Percentiles rank a stretch among this genome's conserved stretches.
phyloP scores from a whole-genome alignment of 2,888 invertebrate genomes.

The Biston stratarius region DNA sequence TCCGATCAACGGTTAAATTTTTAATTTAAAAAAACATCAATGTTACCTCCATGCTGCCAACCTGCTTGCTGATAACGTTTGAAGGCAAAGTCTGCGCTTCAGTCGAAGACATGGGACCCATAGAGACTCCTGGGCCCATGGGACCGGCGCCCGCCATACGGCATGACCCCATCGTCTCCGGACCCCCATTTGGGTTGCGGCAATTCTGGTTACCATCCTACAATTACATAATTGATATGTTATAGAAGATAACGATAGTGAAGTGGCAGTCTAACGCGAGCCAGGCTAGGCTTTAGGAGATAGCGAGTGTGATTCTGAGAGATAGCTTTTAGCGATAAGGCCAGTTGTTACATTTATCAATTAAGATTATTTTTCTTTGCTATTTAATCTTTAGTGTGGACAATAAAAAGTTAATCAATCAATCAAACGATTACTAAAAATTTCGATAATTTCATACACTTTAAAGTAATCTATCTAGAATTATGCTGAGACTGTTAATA shows the following conservation, averaged over 20 bases:
- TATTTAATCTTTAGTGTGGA: no score
- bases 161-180: constrained; percentile 78
- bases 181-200: constrained; percentile 77
- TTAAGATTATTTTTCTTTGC: no score
- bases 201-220: constrained; percentile 79
- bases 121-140: constrained; percentile 78
- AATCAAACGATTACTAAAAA: no score
- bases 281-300: no score
- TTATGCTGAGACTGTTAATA: neutral
- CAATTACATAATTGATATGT: neutral
- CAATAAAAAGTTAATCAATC: no score
- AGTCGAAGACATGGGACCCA: constrained; percentile 82
- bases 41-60: constrained; percentile 91
- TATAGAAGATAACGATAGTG: no score
- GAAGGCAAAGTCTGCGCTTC: constrained; percentile 92
- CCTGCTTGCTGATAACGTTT: constrained; percentile 92
- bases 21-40: constrained; percentile 31
- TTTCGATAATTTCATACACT: no score
- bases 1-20: no score
- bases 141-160: constrained; percentile 77
- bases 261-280: no score
- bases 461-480: neutral
- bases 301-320: no score
- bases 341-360: no score
- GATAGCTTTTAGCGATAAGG: no score